Evolutionary conservation across 2,113 vertebrate species (phyloP).

Genomic region (Ptyas mucosa): DNA sequence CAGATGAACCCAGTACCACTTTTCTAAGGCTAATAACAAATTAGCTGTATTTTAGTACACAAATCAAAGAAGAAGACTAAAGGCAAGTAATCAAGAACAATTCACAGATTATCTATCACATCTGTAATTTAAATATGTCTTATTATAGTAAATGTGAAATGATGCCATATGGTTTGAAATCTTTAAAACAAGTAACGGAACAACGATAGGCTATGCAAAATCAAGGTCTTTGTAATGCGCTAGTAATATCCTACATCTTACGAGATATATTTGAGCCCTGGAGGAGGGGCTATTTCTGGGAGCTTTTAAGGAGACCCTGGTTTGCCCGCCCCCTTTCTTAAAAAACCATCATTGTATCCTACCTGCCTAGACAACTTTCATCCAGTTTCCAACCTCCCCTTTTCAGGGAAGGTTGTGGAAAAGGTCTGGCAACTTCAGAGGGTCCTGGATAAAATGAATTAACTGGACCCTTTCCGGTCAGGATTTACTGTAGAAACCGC

Average conservation of each 20-base stretch:
- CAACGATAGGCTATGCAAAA: not conserved
- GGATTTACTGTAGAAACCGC: not conserved
- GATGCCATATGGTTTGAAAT: conserved; percentile 19
- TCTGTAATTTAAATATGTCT: conserved; percentile 5
- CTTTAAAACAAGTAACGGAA: conserved; percentile 13
- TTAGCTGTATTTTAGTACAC: not conserved
- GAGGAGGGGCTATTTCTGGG: not conserved
- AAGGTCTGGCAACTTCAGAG: not conserved
- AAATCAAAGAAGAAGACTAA: not conserved
- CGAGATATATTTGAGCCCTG: not conserved
- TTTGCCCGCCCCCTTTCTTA: not conserved
- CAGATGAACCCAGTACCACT: not conserved
- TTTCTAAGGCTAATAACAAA: not conserved
- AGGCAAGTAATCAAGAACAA: not conserved
- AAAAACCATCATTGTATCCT: not conserved
- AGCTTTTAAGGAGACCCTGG: not conserved
- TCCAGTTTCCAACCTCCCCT: not conserved
- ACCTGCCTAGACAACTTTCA: not conserved
- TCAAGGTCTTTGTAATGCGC: not conserved
- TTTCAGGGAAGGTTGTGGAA: not conserved
- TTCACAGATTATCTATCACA: not conserved
- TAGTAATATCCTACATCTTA: not conserved
- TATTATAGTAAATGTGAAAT: not conserved
- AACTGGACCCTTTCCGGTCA: not conserved
- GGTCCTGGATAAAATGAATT: not conserved